Conservation (phyloP, 2,888 invertebrate genomes). For the Cantharis rustica region DNA sequence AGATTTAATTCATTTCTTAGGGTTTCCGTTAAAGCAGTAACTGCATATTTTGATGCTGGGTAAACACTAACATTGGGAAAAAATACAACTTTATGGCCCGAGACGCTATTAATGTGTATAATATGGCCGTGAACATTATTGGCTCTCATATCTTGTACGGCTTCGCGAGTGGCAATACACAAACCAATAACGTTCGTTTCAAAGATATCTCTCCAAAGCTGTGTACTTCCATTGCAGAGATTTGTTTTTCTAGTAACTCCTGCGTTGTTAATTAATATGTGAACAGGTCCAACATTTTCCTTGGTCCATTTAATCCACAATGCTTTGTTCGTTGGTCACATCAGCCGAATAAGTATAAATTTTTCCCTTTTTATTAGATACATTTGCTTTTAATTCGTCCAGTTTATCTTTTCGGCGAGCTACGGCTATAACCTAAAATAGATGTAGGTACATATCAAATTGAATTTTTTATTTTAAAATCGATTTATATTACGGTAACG, state of each 20-base stretch:
- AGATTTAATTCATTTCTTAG: conserved; percentile 54
- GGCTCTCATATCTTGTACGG: background rate
- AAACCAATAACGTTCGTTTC: conserved; percentile 19
- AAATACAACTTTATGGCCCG: conserved; percentile 43
- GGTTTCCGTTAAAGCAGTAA: conserved; percentile 56
- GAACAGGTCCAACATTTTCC: conserved; percentile 3
- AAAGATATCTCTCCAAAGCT: conserved; percentile 7
- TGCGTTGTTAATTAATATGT: conserved; percentile 3
- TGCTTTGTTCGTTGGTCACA: background rate
- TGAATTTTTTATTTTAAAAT: background rate
- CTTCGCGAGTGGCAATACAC: conserved; percentile 14
- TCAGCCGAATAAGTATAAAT: conserved; percentile 9
- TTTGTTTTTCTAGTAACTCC: background rate
- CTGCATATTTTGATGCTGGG: conserved; percentile 57
- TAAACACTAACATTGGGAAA: conserved; percentile 51
- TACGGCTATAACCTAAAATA: background rate
- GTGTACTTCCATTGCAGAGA: background rate
- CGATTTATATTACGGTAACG: background rate
- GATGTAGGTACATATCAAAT: background rate
- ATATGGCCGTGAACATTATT: conserved; percentile 17
- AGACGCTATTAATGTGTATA: conserved; percentile 25
- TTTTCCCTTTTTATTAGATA: background rate
- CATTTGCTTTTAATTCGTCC: background rate
- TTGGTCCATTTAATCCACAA: conserved; percentile 5
- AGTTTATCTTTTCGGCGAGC: conserved; percentile 9